These are phyloP conservation scores for Callopanchax toddi DNA, from an alignment of 2,113 vertebrate species.

Conservation along the genomic window DNA sequence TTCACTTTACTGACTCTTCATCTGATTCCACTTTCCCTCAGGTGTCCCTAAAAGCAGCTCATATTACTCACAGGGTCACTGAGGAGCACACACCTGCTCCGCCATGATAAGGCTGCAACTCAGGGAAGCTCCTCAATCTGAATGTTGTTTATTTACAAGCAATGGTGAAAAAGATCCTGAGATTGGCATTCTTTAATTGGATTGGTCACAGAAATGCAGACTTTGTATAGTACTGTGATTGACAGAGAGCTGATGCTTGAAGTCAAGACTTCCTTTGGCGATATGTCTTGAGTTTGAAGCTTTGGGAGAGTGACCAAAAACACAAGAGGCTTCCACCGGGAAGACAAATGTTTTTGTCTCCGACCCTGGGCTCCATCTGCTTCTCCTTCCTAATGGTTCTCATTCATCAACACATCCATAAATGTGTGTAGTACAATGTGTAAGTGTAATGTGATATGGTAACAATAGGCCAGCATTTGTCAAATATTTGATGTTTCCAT, in stretches of 20 bases:
- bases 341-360: constrained; percentile 17
- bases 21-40: constrained; percentile 41
- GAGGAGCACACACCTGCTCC: constrained; percentile 18
- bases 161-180: constrained; percentile 12
- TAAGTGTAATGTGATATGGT: constrained; percentile 15
- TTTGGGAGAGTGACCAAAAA: neutral
- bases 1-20: constrained; percentile 24
- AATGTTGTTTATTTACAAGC: constrained; percentile 36
- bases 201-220: constrained; percentile 19
- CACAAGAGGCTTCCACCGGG: constrained; percentile 16
- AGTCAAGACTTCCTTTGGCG: constrained; percentile 11
- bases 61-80: constrained; percentile 42
- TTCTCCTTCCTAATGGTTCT: constrained; percentile 14
- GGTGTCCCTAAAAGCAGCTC: constrained; percentile 43
- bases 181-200: constrained; percentile 36
- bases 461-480: constrained; percentile 31
- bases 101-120: constrained; percentile 24
- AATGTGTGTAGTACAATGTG: constrained; percentile 15
- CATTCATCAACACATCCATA: constrained; percentile 34
- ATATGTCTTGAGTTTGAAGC: constrained; percentile 7
- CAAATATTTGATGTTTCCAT: constrained; percentile 24
- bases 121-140: constrained; percentile 19
- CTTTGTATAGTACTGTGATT: constrained; percentile 6
- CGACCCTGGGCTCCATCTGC: constrained; percentile 24
- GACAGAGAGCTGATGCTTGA: constrained; percentile 4